phyloP scores from a whole-genome alignment of 2,888 invertebrate genomes.

The Lasioglossum vierecki region DNA sequence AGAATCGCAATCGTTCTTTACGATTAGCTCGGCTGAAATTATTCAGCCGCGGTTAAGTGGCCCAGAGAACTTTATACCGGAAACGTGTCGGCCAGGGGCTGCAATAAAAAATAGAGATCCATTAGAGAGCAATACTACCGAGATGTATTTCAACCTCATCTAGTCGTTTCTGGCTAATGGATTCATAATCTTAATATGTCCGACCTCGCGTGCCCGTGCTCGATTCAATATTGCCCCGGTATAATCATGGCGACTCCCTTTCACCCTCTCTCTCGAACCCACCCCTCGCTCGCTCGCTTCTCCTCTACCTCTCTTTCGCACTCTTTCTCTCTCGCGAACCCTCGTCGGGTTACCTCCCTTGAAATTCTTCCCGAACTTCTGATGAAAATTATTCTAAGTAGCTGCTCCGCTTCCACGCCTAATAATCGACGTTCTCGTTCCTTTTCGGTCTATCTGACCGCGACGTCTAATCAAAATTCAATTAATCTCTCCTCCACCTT shows the following conservation, averaged over 20 bases:
- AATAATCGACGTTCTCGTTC: slow-evolving; percentile 43
- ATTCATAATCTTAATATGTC: slow-evolving; percentile 80
- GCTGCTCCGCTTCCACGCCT: slow-evolving; percentile 46
- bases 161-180: slow-evolving; percentile 76
- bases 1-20: slow-evolving; percentile 30
- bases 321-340: slow-evolving; percentile 12
- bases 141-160: slow-evolving; percentile 69
- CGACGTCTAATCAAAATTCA: slow-evolving; percentile 57
- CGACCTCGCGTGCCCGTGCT: slow-evolving; percentile 75
- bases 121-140: slow-evolving; percentile 67
- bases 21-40: slow-evolving; percentile 42
- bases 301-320: slow-evolving; percentile 11
- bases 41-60: slow-evolving; percentile 37
- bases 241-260: slow-evolving; percentile 50
- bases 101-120: slow-evolving; percentile 62
- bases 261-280: neutral
- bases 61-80: slow-evolving; percentile 47
- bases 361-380: slow-evolving; percentile 53
- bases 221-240: slow-evolving; percentile 75
- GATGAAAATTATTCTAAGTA: slow-evolving; percentile 58
- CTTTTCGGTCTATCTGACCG: slow-evolving; percentile 28
- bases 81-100: neutral
- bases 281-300: neutral
- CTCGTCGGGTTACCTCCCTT: slow-evolving; percentile 10
- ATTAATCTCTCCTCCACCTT: slow-evolving; percentile 36